Evolutionary conservation across 2,797 vertebrate species (phyloP), one percentile per base, ranked within the genome.

Genomic region (Coilia nasus): DNA sequence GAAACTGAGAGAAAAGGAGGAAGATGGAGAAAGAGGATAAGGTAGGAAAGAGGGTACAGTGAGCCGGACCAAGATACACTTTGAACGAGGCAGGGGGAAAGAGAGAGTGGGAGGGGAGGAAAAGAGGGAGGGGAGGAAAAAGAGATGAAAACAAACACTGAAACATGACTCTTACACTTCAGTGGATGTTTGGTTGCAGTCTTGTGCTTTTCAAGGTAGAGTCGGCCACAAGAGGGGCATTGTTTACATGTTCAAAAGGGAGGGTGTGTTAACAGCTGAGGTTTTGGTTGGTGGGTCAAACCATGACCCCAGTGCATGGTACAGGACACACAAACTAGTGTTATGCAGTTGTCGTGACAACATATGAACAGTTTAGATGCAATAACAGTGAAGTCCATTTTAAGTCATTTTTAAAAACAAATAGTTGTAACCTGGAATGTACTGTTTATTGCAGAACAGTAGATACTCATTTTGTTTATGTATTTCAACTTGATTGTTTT

Each of bases 201-300:
- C 5, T 15, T 44, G 31, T 21, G 35, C 67, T 75, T 17, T 17
- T 75, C 2, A 15, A 75, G 67, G 67, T 75, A 75, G 35, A 6
- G 35, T 35, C 35, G 1, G 19, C 71, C 71, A 78, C 71, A 78
- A 78, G 71, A 44, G 71, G 41, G 71, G 31, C 71, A 44, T 78
- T 78, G 71, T 78, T 44, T 21, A 44, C 71, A 19, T 78, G 71
- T 78, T 21, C 19, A 17, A 78, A 9, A 21, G 35, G 71, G 23
- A 28, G 71, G 71, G 71, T 78, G 71, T 78, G 71, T 44, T 19
- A 44, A 41, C 17, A 78, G 71, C 71, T 44, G 31, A 78, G 17
- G 41, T 78, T 41, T 44, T 78, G 71, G 71, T 78, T 78, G 71
- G 71, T 19, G 19, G 35, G 71, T 41, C 44, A 44, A 12, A 19